phyloP scores from a whole-genome alignment of 2,888 invertebrate genomes.

The Acanthopleura granulata region DNA sequence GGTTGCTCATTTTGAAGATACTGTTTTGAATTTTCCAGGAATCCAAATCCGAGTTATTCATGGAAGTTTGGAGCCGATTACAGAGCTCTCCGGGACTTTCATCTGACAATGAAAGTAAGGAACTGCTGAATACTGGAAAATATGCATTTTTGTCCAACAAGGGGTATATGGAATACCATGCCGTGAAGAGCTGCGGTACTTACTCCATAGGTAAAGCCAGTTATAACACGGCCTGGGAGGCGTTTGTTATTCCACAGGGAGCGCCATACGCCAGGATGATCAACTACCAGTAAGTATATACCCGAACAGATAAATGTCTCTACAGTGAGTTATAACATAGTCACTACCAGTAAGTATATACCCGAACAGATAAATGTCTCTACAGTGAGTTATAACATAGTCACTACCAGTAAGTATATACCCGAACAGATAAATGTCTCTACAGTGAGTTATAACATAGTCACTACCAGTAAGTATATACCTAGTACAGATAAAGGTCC shows the following conservation, averaged over 20 bases:
- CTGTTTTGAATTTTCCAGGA: conserved; percentile 27
- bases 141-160: conserved; percentile 41
- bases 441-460: too few relatives aligned
- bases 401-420: too few relatives aligned
- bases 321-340: too few relatives aligned
- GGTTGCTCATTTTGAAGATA: too few relatives aligned
- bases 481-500: too few relatives aligned
- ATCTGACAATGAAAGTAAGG: neutral
- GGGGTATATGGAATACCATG: conserved; percentile 36
- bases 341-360: too few relatives aligned
- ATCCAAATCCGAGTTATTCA: conserved; percentile 35
- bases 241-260: conserved; percentile 37
- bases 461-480: too few relatives aligned
- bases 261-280: conserved; percentile 34
- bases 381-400: too few relatives aligned
- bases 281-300: conserved; percentile 37
- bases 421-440: too few relatives aligned
- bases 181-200: conserved; percentile 30
- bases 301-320: too few relatives aligned
- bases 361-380: too few relatives aligned
- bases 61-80: conserved; percentile 20
- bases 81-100: neutral
- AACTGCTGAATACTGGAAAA: conserved; percentile 21
- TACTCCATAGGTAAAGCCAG: conserved; percentile 35
- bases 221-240: conserved; percentile 38